Conservation (phyloP, 2,888 invertebrate species). For the Apantesis nais region DNA sequence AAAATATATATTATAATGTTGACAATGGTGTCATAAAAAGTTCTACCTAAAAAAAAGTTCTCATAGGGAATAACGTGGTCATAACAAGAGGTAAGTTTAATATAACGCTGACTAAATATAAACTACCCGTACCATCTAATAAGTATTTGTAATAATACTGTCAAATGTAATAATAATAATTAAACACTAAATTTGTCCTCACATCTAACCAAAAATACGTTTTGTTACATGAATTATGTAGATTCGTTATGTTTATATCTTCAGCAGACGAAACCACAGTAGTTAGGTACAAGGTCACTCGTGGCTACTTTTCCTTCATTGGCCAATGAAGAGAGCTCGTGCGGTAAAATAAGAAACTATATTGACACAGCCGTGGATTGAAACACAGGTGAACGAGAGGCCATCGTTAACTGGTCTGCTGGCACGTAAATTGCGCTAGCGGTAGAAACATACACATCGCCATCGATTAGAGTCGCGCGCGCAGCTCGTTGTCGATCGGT, state of each 20-base stretch:
- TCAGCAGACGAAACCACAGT: constrained; percentile 40
- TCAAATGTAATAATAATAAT: not conserved
- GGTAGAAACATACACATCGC: constrained; percentile 64
- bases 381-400: constrained; percentile 45
- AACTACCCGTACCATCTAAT: not conserved
- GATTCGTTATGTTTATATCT: constrained; percentile 41
- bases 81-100: not conserved
- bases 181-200: not conserved
- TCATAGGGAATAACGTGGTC: not conserved
- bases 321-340: constrained; percentile 42
- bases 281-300: constrained; percentile 38
- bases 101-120: not conserved
- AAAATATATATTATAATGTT: not conserved
- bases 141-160: not conserved
- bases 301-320: constrained; percentile 43
- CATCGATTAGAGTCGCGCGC: constrained; percentile 70
- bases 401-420: constrained; percentile 57
- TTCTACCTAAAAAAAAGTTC: not conserved
- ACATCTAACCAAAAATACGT: not conserved
- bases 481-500: constrained; percentile 56
- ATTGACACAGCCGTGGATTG: constrained; percentile 39
- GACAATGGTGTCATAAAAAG: not conserved
- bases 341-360: constrained; percentile 32
- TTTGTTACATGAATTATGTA: constrained; percentile 18
- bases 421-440: constrained; percentile 69